Evolutionary conservation across 2,113 vertebrate species (phyloP).

Genomic region (Elephas maximus): DNA sequence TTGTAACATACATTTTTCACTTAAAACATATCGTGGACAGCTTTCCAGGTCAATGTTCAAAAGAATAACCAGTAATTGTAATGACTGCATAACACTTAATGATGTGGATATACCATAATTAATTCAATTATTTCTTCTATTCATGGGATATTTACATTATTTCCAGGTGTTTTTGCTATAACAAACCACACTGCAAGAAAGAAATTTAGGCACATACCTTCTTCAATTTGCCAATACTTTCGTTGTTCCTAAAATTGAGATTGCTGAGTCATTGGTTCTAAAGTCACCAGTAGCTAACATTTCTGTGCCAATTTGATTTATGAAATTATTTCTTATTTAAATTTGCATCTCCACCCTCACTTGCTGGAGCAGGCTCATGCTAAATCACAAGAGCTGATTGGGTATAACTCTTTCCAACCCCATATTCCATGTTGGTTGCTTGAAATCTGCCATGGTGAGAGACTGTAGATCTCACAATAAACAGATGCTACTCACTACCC

Average conservation of each 20-base stretch:
- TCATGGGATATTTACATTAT: neutral
- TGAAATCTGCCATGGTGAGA: neutral
- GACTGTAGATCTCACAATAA: neutral
- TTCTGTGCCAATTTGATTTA: neutral
- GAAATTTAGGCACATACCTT: neutral
- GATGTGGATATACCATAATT: neutral
- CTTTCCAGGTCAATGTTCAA: constrained; percentile 14
- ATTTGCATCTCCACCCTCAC: neutral
- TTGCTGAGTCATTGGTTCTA: neutral
- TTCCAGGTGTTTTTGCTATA: neutral
- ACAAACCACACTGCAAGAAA: neutral
- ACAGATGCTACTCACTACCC: neutral
- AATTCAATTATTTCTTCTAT: neutral
- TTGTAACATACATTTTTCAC: neutral
- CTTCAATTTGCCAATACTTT: neutral
- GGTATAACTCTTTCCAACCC: neutral
- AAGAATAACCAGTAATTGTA: neutral
- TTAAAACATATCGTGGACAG: neutral
- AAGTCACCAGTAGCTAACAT: neutral
- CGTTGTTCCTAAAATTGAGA: neutral
- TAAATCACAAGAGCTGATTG: rapidly evolving
- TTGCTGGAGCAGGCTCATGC: neutral
- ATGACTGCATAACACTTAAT: neutral
- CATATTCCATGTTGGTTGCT: neutral
- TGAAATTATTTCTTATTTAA: neutral